These are phyloP conservation scores for Adelognathus sp. DNA, from an alignment of 2,888 invertebrate genomes.

Conservation along the genomic window DNA sequence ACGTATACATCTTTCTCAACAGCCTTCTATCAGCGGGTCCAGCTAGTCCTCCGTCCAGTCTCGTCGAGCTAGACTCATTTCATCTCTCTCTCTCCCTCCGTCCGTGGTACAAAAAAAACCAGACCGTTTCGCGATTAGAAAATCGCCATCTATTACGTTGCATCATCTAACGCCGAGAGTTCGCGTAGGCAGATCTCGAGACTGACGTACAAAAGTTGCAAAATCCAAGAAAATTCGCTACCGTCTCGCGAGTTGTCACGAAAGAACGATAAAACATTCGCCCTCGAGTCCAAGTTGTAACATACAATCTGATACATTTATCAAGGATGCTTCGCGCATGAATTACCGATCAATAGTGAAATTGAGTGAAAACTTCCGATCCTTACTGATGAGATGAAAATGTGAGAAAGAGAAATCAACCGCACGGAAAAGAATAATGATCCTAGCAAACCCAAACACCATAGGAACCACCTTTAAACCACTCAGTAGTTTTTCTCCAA, in stretches of 20 bases:
- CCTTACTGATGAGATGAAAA: too few species aligned
- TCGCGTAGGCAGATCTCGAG: constrained; percentile 51
- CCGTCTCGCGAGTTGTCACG: constrained; percentile 27
- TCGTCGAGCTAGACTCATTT: background rate
- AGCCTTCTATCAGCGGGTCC: background rate
- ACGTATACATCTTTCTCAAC: background rate
- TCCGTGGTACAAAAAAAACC: background rate
- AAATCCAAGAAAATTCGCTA: constrained; percentile 25
- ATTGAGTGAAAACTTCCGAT: too few species aligned
- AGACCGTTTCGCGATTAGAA: constrained; percentile 32
- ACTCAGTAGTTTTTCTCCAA: too few species aligned
- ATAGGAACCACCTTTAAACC: too few species aligned
- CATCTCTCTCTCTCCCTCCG: background rate
- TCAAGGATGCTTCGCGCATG: too few species aligned
- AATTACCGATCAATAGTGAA: too few species aligned
- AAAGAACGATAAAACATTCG: constrained; percentile 21
- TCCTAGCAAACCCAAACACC: too few species aligned
- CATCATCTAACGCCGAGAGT: constrained; percentile 33
- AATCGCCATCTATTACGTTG: constrained; percentile 42
- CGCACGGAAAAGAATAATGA: too few species aligned
- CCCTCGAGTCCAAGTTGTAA: too few species aligned
- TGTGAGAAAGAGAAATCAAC: too few species aligned
- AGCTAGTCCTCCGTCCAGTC: background rate
- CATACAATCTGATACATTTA: too few species aligned
- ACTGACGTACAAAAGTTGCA: constrained; percentile 4